Evolutionary conservation across 2,888 invertebrate species (phyloP).

Genomic region (Suillia variegata): DNA sequence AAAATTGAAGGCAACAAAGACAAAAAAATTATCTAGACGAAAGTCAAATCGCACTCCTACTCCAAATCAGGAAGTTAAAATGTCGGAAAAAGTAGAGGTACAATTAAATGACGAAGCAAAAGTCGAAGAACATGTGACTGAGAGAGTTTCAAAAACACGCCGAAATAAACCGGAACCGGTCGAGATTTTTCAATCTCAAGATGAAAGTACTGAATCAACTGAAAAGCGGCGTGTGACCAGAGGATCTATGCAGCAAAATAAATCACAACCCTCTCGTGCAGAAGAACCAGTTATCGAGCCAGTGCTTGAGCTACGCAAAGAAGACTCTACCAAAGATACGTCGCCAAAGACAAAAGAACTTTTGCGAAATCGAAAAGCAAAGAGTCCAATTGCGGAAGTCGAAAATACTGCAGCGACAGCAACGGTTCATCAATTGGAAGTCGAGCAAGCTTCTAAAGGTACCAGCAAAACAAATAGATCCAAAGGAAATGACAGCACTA

Average conservation of each 20-base stretch:
- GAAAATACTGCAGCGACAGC: constrained; percentile 6
- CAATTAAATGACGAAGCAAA: background rate
- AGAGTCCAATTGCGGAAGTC: background rate
- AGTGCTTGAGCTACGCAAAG: background rate
- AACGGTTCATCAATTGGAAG: too few relatives aligned
- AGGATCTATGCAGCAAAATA: background rate
- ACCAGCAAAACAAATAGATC: background rate
- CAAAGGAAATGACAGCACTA: background rate
- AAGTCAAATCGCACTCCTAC: background rate
- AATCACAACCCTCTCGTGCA: background rate
- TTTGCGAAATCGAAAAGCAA: background rate
- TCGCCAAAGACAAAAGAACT: background rate
- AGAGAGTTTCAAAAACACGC: background rate
- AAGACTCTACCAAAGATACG: background rate
- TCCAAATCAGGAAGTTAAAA: background rate
- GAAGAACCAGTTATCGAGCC: background rate
- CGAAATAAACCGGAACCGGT: background rate
- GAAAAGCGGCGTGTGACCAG: background rate
- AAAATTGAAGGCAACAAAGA: background rate
- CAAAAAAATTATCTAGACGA: background rate
- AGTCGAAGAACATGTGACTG: background rate
- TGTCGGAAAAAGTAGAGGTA: background rate
- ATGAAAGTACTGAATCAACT: background rate
- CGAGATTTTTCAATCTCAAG: background rate
- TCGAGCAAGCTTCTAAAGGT: too few relatives aligned